These are phyloP conservation scores for Drosophila auraria DNA, from an alignment of 1,140 invertebrate species.

Conservation along the genomic window DNA sequence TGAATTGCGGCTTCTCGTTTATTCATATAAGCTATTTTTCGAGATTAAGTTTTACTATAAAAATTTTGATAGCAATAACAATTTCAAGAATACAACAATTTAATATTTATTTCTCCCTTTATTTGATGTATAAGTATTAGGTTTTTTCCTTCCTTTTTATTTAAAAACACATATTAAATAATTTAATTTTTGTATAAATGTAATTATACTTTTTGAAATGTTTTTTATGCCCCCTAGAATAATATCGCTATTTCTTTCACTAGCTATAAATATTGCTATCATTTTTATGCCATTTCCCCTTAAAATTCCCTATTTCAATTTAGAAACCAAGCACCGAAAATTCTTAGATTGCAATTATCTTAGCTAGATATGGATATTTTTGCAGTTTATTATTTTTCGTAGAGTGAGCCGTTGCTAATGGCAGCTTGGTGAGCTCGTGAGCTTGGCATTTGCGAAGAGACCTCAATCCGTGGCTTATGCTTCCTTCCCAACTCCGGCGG, in stretches of 20 bases:
- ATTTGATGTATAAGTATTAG: not conserved
- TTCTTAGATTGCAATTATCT: not conserved
- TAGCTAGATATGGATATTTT: not conserved
- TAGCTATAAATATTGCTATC: not conserved
- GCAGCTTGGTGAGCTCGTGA: slow-evolving; percentile 50
- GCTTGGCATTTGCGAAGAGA: slow-evolving; percentile 56
- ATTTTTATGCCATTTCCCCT: not conserved
- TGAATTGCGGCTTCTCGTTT: too few relatives aligned
- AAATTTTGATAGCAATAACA: not conserved
- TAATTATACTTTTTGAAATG: too few relatives aligned
- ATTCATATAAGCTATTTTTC: too few relatives aligned
- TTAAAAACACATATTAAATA: not conserved
- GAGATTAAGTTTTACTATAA: too few relatives aligned
- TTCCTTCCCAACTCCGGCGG: slow-evolving; percentile 12
- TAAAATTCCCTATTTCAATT: not conserved
- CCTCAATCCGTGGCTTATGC: slow-evolving; percentile 53
- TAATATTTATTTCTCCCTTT: too few relatives aligned
- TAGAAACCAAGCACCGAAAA: not conserved
- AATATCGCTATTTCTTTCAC: not conserved
- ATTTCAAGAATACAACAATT: too few relatives aligned
- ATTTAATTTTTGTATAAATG: not conserved
- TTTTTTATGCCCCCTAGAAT: too few relatives aligned
- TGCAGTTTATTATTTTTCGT: slow-evolving; percentile 13
- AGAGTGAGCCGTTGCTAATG: slow-evolving; percentile 41
- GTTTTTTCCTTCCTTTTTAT: not conserved